These are phyloP conservation scores for Spisula solida DNA, from an alignment of 2,888 invertebrate genomes.

Conservation along the genomic window DNA sequence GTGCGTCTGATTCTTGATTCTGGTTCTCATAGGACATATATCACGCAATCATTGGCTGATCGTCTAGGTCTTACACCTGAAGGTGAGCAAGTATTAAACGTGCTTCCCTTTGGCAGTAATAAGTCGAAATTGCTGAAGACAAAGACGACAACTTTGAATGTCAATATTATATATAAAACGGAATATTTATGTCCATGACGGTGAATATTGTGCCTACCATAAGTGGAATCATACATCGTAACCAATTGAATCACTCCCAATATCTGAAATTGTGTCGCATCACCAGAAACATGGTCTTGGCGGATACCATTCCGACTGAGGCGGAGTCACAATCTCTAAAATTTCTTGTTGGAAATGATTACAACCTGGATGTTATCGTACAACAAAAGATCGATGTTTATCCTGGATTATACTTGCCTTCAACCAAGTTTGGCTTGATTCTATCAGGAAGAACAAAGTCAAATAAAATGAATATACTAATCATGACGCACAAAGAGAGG, in stretches of 20 bases:
- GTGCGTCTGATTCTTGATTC: no score
- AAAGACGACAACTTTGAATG: no score
- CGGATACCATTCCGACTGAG: slow-evolving; percentile 20
- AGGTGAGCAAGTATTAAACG: slow-evolving; percentile 16
- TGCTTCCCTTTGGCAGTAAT: slow-evolving; percentile 50
- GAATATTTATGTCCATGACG: background rate
- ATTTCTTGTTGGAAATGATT: slow-evolving; percentile 36
- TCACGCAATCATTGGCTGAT: no score
- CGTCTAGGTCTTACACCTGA: slow-evolving; percentile 24
- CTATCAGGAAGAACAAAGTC: slow-evolving; percentile 38
- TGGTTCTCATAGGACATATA: slow-evolving; percentile 38
- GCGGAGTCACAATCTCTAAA: slow-evolving; percentile 24
- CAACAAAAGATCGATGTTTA: slow-evolving; percentile 31
- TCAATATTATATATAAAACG: no score
- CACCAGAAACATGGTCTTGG: slow-evolving; percentile 3
- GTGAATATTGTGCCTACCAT: slow-evolving; percentile 39
- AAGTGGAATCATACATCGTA: slow-evolving; percentile 39
- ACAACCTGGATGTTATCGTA: slow-evolving; percentile 26
- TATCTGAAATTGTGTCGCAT: background rate
- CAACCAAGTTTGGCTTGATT: background rate
- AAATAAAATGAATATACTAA: slow-evolving; percentile 26
- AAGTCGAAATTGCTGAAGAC: slow-evolving; percentile 45
- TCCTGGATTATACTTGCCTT: no score
- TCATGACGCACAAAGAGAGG: slow-evolving; percentile 14
- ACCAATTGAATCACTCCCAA: background rate